Percentiles rank a stretch among this genome's conserved stretches.
phyloP scores from a whole-genome alignment of 1,140 invertebrate species.

The Capitella teleta region DNA sequence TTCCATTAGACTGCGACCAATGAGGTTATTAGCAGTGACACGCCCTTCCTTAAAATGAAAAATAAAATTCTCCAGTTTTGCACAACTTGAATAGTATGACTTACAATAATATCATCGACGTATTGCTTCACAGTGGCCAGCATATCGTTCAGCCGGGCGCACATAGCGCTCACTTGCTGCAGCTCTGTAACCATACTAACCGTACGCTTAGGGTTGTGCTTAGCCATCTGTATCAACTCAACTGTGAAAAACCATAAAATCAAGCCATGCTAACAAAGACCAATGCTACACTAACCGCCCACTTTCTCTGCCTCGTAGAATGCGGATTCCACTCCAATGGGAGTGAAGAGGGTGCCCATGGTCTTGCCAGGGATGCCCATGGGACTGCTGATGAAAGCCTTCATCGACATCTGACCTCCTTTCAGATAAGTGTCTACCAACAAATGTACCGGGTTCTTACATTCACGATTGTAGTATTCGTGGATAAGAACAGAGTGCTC shows the following conservation, averaged over 20 bases:
- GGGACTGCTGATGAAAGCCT: constrained; percentile 65
- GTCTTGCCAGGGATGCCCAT: constrained; percentile 81
- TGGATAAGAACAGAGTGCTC: constrained; percentile 94
- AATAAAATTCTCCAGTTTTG: neutral
- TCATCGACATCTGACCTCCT: constrained; percentile 71
- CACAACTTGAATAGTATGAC: constrained; percentile 8
- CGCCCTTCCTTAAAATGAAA: constrained; percentile 48
- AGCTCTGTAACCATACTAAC: constrained; percentile 76
- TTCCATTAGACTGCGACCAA: constrained; percentile 74
- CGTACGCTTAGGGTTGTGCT: constrained; percentile 35
- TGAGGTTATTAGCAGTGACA: constrained; percentile 56
- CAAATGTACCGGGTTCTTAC: constrained; percentile 83
- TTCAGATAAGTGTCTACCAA: constrained; percentile 82
- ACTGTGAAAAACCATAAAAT: constrained; percentile 46
- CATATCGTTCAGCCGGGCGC: constrained; percentile 59
- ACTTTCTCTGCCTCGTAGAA: constrained; percentile 81
- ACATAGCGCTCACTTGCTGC: constrained; percentile 71
- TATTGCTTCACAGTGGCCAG: constrained; percentile 72
- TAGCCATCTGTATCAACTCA: constrained; percentile 46
- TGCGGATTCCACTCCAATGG: constrained; percentile 47
- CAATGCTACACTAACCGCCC: constrained; percentile 43
- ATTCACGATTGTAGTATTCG: constrained; percentile 86
- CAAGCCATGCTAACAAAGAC: too few relatives aligned
- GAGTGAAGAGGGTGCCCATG: constrained; percentile 91
- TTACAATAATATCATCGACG: constrained; percentile 61